Evolutionary conservation across 2,797 vertebrate genomes (phyloP), one percentile per base, ranked within the genome.

Genomic region (Epinephelus malabaricus): DNA sequence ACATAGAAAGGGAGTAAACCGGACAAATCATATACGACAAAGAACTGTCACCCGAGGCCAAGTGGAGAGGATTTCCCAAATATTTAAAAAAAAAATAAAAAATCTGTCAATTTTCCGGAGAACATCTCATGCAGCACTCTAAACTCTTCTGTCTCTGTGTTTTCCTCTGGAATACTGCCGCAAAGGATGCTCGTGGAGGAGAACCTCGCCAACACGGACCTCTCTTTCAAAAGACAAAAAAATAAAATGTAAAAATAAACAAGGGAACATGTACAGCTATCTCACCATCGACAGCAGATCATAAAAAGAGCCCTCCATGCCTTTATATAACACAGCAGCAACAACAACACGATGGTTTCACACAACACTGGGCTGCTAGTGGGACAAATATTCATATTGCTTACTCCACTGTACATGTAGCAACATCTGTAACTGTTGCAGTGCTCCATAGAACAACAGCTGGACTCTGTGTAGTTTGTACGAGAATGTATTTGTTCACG

Each of bases 131-230:
- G 81, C 86, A 90, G 83, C 82, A 83, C 77, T 87, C 71, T 54
- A 61, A 84, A 88, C 76, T 73, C 73, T 84, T 76, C 74, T 43
- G 50, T 89, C 60, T 85, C 76, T 86, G 66, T 87, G 77, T 89
- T 89, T 90, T 87, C 61, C 80, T 91, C 85, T 90, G 93, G 92
- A 94, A 92, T 93, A 95, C 94, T 94, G 94, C 93, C 94, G 71
- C 85, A 90, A 92, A 84, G 78, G 85, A 93, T 81, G 81, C 86
- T 92, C 79, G 30, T 46, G 87, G 86, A 85, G 75, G 91, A 43
- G 40, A 89, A 83, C 83, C 82, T 91, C 83, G 86, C 88, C 86
- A 87, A 91, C 86, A 83, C 34, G 70, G 82, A 92, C 71, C 63
- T 86, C 76, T 90, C 78, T 87, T 80, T 84, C 73, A 83, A 82